phyloP scores from a whole-genome alignment of 2,113 vertebrate genomes.

The Bubo bubo region DNA sequence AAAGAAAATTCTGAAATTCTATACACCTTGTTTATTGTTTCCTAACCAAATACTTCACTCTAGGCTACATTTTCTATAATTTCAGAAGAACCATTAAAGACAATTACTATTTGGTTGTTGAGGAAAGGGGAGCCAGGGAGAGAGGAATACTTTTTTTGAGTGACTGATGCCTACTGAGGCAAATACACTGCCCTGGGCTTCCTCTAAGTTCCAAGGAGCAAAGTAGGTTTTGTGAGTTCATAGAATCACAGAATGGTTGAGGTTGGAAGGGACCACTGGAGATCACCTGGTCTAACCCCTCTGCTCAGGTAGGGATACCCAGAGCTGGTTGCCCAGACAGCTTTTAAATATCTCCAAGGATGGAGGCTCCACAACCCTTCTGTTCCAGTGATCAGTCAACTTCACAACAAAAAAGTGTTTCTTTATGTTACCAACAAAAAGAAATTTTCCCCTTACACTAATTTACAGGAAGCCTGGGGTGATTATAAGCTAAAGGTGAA shows the following conservation, averaged over 20 bases:
- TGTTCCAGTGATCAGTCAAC: background rate
- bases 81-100: background rate
- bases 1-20: background rate
- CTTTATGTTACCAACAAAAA: background rate
- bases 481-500: background rate
- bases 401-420: background rate
- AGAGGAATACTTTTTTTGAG: background rate
- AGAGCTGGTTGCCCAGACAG: background rate
- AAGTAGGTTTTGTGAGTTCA: background rate
- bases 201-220: background rate
- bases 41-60: background rate
- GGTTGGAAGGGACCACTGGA: background rate
- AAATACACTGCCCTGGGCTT: background rate
- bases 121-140: background rate
- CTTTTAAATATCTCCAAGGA: background rate
- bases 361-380: background rate
- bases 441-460: background rate
- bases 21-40: background rate
- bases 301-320: background rate
- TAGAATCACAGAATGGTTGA: background rate
- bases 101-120: fast-evolving
- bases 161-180: background rate
- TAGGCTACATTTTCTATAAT: background rate
- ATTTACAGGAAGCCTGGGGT: background rate
- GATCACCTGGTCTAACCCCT: background rate